Evolutionary conservation across 2,888 invertebrate genomes (phyloP).

Genomic region (Zonitis immaculata): DNA sequence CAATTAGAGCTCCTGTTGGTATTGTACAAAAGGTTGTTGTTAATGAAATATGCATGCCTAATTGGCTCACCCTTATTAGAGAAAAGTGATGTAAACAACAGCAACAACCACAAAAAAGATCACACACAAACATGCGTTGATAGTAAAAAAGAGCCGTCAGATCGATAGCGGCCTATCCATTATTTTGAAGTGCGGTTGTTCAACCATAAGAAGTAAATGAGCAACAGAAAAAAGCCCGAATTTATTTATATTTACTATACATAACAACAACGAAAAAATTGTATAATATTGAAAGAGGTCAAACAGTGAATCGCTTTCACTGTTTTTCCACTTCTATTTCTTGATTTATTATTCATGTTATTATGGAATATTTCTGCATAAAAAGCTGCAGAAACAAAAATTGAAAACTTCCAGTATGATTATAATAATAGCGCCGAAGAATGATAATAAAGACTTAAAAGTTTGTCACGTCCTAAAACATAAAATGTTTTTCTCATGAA

Average conservation of each 20-base stretch:
- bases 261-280: too few species aligned
- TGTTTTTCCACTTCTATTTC: conserved; percentile 27
- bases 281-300: too few species aligned
- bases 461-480: conserved; percentile 5
- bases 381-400: conserved; percentile 19
- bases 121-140: conserved; percentile 28
- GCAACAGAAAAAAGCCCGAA: neutral
- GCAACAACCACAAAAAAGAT: neutral
- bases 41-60: conserved; percentile 38
- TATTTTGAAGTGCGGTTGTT: conserved; percentile 44
- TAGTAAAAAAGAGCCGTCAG: conserved; percentile 37
- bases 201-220: conserved; percentile 31
- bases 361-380: conserved; percentile 23
- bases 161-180: conserved; percentile 44
- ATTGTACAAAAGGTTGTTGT: conserved; percentile 23
- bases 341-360: conserved; percentile 36
- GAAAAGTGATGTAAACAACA: neutral
- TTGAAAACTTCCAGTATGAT: conserved; percentile 7
- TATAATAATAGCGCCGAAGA: too few species aligned
- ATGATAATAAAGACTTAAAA: conserved; percentile 13
- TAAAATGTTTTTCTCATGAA: conserved; percentile 9
- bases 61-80: conserved; percentile 25
- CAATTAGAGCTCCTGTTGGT: too few species aligned
- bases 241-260: conserved; percentile 23
- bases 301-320: conserved; percentile 29